Conservation (phyloP, 2,113 vertebrate species). For the Sinocyclocheilus anshuiensis region DNA sequence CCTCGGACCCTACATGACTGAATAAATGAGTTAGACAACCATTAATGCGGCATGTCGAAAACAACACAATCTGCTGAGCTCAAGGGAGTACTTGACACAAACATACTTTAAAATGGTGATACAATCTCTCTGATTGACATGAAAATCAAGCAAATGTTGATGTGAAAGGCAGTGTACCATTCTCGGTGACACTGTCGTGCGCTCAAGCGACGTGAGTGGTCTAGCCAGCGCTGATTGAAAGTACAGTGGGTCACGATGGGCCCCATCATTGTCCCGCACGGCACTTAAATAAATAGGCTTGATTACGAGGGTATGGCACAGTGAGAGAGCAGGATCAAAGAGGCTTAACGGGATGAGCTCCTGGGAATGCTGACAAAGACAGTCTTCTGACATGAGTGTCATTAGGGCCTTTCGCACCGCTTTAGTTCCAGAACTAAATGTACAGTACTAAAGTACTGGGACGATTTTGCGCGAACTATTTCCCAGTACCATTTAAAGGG, state of each 20-base stretch:
- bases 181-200: background rate
- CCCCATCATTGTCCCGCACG: background rate
- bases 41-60: background rate
- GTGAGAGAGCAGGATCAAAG: background rate
- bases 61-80: background rate
- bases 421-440: too few species aligned
- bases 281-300: slow-evolving; percentile 36
- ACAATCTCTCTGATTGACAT: slow-evolving; percentile 7
- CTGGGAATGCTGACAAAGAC: slow-evolving; percentile 27
- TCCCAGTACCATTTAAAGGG: too few species aligned
- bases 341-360: slow-evolving; percentile 28
- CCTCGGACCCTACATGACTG: background rate
- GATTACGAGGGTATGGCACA: background rate
- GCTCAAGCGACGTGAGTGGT: background rate
- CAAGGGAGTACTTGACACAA: background rate
- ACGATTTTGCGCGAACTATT: too few species aligned
- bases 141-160: background rate
- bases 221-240: background rate
- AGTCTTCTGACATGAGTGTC: background rate
- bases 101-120: background rate
- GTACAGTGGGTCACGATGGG: slow-evolving; percentile 7
- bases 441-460: too few species aligned
- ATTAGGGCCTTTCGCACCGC: too few species aligned
- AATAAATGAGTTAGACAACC: background rate
- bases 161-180: background rate